Percentiles rank a stretch among this genome's conserved stretches.
These are phyloP conservation scores for Sternarchorhynchus goeldii DNA, from an alignment of 2,797 vertebrate genomes.

Conservation along the genomic window DNA sequence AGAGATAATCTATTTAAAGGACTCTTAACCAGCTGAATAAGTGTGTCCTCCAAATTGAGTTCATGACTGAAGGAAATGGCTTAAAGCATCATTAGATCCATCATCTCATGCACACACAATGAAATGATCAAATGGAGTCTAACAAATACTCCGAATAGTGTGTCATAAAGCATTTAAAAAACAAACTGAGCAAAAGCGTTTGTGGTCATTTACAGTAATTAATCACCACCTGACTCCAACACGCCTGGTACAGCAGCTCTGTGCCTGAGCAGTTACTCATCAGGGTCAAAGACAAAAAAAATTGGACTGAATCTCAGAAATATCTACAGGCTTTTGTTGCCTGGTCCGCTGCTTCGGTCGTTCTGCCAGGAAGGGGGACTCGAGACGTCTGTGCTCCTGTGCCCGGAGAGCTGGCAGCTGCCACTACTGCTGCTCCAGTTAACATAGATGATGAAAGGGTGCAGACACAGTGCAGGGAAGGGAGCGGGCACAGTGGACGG, in stretches of 20 bases:
- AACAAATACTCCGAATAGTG: slow-evolving; percentile 3
- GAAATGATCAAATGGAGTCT: neutral
- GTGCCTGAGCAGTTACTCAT: neutral
- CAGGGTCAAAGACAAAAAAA: slow-evolving; percentile 18
- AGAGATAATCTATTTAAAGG: slow-evolving; percentile 19
- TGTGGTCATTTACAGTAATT: slow-evolving; percentile 26
- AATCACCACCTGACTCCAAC: neutral
- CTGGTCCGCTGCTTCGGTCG: slow-evolving; percentile 19
- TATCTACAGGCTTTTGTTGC: slow-evolving; percentile 18
- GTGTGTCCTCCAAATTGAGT: neutral
- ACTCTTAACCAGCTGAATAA: neutral
- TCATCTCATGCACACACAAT: neutral
- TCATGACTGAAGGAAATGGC: slow-evolving; percentile 1
- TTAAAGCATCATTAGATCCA: slow-evolving; percentile 21
- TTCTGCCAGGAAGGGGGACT: slow-evolving; percentile 25
- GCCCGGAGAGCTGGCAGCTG: slow-evolving; percentile 62
- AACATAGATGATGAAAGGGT: slow-evolving; percentile 60
- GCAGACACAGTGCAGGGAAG: slow-evolving; percentile 36
- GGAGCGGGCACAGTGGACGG: slow-evolving; percentile 22
- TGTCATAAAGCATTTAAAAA: slow-evolving; percentile 3
- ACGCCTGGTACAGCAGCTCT: neutral
- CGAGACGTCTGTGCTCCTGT: slow-evolving; percentile 32
- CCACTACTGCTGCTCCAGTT: slow-evolving; percentile 59
- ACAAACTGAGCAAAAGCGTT: neutral
- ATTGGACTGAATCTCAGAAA: slow-evolving; percentile 20